phyloP scores from a whole-genome alignment of 2,113 vertebrate genomes.

The Neopipo cinnamomea region DNA sequence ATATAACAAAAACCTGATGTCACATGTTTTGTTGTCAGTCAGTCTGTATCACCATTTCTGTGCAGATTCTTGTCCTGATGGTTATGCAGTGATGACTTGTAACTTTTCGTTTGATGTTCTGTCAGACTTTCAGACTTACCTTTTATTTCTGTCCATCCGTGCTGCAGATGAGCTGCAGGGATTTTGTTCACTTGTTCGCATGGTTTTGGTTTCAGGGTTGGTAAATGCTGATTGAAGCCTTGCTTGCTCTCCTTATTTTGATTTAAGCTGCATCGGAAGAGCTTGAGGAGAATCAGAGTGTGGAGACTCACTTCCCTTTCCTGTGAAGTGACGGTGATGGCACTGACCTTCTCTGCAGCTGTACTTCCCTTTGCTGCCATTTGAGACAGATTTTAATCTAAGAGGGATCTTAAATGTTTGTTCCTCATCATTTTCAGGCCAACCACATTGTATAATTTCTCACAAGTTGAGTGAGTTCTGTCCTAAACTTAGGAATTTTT shows the following conservation, averaged over 20 bases:
- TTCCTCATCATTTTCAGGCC: not conserved
- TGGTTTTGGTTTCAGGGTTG: not conserved
- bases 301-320: slow-evolving; percentile 43
- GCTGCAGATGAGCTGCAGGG: not conserved
- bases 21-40: not conserved
- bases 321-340: not conserved
- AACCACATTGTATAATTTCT: not conserved
- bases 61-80: not conserved
- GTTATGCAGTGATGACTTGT: not conserved
- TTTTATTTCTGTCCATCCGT: not conserved
- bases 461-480: not conserved
- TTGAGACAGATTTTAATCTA: slow-evolving; percentile 21
- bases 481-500: not conserved
- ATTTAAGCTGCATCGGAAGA: not conserved
- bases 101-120: not conserved
- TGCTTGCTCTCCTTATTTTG: not conserved
- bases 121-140: not conserved
- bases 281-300: slow-evolving; percentile 37
- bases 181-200: not conserved
- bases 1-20: not conserved
- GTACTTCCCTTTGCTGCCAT: slow-evolving; percentile 30
- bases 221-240: not conserved
- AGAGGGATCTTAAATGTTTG: not conserved
- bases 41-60: not conserved
- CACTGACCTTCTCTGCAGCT: slow-evolving; percentile 22